Base-by-base conservation (phyloP, 2,888 invertebrate genomes). In the Rutpela maculata region DNA sequence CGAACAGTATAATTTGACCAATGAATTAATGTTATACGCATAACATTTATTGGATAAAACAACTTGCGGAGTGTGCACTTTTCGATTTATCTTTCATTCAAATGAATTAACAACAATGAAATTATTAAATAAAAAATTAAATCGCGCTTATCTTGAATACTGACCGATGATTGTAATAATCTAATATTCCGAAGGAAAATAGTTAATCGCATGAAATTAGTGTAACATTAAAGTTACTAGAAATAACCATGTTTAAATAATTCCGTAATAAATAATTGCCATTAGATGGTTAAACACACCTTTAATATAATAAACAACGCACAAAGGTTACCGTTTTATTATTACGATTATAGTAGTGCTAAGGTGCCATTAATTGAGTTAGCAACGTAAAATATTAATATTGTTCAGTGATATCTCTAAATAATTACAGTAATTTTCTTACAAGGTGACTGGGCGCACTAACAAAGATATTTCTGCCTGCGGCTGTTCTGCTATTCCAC, bases 351-450 rank as follows among this genome's bases (percentile, higher is more conserved):
- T 50, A n/a, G n/a, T 6, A 50, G 50, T 50, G 50, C 50, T n/a
- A 50, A 50, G 12, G 50, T 50, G 50, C 15, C 15, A 50, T 50
- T 50, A 50, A 50, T n/a, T 50, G 15, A 50, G n/a, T 50, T 50
- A 12, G n/a, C 12, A 50, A 50, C 2, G n/a, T 50, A 50, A 50
- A 50, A 50, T 50, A 50, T 50, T 50, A 50, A 50, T 50, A 50
- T 50, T 50, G 50, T 50, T 50, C n/a, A 43, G 43, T 43, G 43
- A 43, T 43, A 43, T 50, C 50, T 50, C 50, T 43, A 15, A 50
- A 50, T 50, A n/a, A 50, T 50, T 50, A n/a, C n/a, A 50, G 50
- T 50, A n/a, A 50, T 50, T 50, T 50, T 50, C 50, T 50, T n/a
- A 50, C 50, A 50, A 50, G 50, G 50, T 50, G 6, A 50, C 50